These are phyloP conservation scores for Pseudomyrmex concolor DNA, from an alignment of 1,140 invertebrate genomes.

Conservation along the genomic window DNA sequence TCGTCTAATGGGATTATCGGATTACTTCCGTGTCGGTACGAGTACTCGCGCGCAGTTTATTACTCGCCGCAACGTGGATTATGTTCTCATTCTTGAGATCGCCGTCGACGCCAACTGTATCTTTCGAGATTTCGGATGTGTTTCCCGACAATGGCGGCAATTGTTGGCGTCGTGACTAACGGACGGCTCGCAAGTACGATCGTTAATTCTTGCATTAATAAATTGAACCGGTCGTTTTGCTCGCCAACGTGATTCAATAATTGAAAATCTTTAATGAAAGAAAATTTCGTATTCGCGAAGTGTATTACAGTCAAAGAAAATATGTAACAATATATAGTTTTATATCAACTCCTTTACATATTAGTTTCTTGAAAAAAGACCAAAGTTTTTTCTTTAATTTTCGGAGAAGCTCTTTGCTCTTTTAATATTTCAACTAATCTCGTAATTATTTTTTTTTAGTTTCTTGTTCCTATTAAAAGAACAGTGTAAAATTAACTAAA, in stretches of 20 bases:
- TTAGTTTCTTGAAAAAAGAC: not conserved
- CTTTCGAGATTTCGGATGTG: constrained; percentile 13
- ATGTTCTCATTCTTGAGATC: constrained; percentile 69
- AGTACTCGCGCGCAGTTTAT: constrained; percentile 66
- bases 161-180: constrained; percentile 22
- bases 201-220: constrained; percentile 14
- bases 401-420: not conserved
- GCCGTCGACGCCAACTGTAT: not conserved
- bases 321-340: not conserved
- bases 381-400: not conserved
- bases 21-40: constrained; percentile 71
- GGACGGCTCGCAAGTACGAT: not conserved
- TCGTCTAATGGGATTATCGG: constrained; percentile 73
- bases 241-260: not conserved
- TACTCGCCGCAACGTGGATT: constrained; percentile 66
- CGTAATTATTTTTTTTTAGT: not conserved
- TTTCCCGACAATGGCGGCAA: not conserved
- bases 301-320: not conserved
- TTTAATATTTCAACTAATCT: not conserved
- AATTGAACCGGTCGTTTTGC: not conserved
- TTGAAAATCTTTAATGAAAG: not conserved
- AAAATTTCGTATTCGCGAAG: not conserved
- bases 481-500: not conserved
- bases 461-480: not conserved
- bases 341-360: not conserved